Evolutionary conservation across 1,140 invertebrate species (phyloP).

Genomic region (Linepithema humile): DNA sequence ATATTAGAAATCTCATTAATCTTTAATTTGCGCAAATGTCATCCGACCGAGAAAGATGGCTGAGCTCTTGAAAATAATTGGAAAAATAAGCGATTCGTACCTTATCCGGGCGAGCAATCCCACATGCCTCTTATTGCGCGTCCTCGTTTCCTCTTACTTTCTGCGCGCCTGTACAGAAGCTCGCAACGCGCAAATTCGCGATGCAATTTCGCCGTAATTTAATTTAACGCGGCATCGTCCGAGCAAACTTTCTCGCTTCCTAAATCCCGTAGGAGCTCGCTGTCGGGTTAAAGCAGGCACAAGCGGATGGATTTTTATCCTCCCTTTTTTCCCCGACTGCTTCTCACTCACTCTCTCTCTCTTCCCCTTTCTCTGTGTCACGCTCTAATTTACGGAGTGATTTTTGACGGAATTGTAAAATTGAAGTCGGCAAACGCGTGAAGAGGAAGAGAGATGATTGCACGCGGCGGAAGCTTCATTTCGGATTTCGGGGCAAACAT

Average conservation of each 20-base stretch:
- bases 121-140: slow-evolving; percentile 23
- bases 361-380: background rate
- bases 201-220: slow-evolving; percentile 69
- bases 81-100: slow-evolving; percentile 36
- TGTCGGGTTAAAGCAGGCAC: background rate
- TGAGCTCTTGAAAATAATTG: slow-evolving; percentile 5
- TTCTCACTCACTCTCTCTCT: background rate
- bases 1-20: slow-evolving; percentile 3
- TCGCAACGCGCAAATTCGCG: slow-evolving; percentile 63
- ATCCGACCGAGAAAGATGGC: too few species aligned
- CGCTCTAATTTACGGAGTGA: slow-evolving; percentile 44
- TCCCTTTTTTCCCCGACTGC: background rate
- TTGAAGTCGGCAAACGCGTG: slow-evolving; percentile 23
- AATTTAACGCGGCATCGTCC: slow-evolving; percentile 68
- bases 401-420: slow-evolving; percentile 46
- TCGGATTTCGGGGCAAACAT: slow-evolving; percentile 42
- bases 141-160: slow-evolving; percentile 7
- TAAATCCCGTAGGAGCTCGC: slow-evolving; percentile 59
- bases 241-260: slow-evolving; percentile 67
- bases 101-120: slow-evolving; percentile 27
- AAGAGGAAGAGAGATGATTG: background rate
- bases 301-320: slow-evolving; percentile 64
- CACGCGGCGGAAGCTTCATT: slow-evolving; percentile 33
- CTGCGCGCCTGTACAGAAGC: background rate
- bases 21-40: slow-evolving; percentile 18